phyloP scores from a whole-genome alignment of 2,888 invertebrate species.

The Dugesia japonica region DNA sequence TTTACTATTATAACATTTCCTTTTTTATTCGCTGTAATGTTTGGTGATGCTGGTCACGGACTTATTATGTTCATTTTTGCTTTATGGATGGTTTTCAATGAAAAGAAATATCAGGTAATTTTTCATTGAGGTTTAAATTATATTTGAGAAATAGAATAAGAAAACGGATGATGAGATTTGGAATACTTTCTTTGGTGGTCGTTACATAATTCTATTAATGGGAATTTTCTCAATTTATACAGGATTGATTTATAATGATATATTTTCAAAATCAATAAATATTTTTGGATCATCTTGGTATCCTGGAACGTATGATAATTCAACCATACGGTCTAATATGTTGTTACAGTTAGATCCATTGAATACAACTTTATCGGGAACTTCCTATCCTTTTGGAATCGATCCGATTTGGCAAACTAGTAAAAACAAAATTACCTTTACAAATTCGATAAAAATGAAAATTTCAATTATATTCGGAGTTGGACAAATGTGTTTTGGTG shows the following conservation, averaged over 20 bases:
- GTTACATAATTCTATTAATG: conserved; percentile 92
- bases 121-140: neutral
- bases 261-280: conserved; percentile 86
- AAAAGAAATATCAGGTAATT: conserved; percentile 10
- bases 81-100: conserved; percentile 60
- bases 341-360: conserved; percentile 27
- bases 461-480: conserved; percentile 89
- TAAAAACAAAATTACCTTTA: conserved; percentile 75
- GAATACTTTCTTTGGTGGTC: conserved; percentile 92
- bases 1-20: conserved; percentile 95
- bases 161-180: conserved; percentile 58
- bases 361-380: conserved; percentile 34
- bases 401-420: conserved; percentile 60
- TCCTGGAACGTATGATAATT: conserved; percentile 34
- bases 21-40: conserved; percentile 93
- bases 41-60: conserved; percentile 90
- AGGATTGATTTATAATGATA: conserved; percentile 88
- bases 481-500: conserved; percentile 86
- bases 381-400: conserved; percentile 73
- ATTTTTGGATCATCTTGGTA: conserved; percentile 79
- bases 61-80: conserved; percentile 75
- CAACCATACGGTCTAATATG: neutral
- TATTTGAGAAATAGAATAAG: conserved; percentile 16
- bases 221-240: conserved; percentile 94
- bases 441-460: conserved; percentile 84